phyloP scores from a whole-genome alignment of 1,140 invertebrate species.

The Scaptomyza hsui region DNA sequence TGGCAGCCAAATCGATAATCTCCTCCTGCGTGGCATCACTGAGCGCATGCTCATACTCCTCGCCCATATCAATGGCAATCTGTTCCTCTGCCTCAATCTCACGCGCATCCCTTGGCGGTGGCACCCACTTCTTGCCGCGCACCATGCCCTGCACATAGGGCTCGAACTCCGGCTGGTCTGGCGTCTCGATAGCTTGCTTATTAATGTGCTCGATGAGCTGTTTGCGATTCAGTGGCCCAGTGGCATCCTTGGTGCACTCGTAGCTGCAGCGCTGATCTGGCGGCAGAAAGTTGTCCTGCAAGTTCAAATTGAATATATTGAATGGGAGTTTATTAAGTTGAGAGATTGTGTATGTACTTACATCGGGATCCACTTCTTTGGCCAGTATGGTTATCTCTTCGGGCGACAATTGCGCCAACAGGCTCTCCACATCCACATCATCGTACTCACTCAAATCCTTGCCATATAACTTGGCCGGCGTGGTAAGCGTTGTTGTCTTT shows the following conservation, averaged over 20 bases:
- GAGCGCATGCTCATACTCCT: constrained; percentile 98
- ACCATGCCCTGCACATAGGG: constrained; percentile 95
- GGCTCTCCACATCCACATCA: constrained; percentile 97
- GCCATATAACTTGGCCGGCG: constrained; percentile 94
- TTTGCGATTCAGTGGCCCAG: constrained; percentile 97
- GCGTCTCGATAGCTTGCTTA: constrained; percentile 98
- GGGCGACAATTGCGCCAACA: constrained; percentile 95
- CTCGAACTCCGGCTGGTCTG: constrained; percentile 97
- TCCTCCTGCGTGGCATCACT: constrained; percentile 97
- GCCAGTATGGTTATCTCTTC: constrained; percentile 99
- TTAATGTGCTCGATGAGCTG: constrained; percentile 99
- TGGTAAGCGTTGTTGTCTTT: constrained; percentile 94
- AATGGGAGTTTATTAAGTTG: neutral
- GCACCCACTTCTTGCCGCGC: constrained; percentile 97
- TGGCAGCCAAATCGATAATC: constrained; percentile 99
- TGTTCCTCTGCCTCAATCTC: constrained; percentile 94
- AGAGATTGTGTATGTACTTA: constrained; percentile 86
- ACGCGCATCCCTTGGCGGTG: constrained; percentile 92
- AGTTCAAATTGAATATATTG: neutral
- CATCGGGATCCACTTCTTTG: constrained; percentile 99
- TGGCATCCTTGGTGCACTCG: constrained; percentile 97
- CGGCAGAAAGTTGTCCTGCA: constrained; percentile 97
- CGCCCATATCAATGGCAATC: constrained; percentile 96
- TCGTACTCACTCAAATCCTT: constrained; percentile 97
- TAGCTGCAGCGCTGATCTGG: constrained; percentile 97